Conservation (phyloP, 2,113 vertebrate species). For the Galeopterus variegatus region DNA sequence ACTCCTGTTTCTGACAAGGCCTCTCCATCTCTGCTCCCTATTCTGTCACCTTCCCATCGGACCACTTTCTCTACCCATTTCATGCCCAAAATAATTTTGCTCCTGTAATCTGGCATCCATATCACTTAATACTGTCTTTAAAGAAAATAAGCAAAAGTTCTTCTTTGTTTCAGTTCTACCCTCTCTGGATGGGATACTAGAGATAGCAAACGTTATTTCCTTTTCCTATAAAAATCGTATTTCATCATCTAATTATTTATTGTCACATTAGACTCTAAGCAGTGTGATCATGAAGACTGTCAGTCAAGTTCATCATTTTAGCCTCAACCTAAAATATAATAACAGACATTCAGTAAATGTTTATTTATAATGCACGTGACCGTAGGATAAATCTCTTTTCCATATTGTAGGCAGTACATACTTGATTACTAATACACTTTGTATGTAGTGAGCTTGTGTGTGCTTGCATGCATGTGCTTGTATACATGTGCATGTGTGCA, state of each 20-base stretch:
- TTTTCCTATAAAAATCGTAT: conserved; percentile 23
- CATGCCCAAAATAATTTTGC: not conserved
- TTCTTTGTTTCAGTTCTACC: not conserved
- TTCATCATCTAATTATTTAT: not conserved
- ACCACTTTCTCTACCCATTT: not conserved
- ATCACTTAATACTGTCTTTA: not conserved
- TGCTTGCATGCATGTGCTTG: not conserved
- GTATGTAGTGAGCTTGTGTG: not conserved
- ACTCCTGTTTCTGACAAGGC: not conserved
- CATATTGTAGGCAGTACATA: not conserved
- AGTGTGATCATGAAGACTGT: not conserved
- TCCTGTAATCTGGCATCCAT: not conserved
- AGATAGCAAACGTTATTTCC: not conserved
- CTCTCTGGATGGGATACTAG: not conserved
- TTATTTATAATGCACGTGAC: not conserved
- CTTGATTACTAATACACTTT: not conserved
- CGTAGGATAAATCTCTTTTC: not conserved
- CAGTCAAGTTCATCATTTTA: not conserved
- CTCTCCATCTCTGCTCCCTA: not conserved
- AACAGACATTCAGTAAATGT: not conserved
- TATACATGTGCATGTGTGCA: not conserved
- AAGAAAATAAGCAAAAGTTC: not conserved
- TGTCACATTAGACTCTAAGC: not conserved
- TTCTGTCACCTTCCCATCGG: not conserved
- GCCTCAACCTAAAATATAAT: not conserved